Evolutionary conservation across 2,888 invertebrate species (phyloP).

Genomic region (Altica lythri): DNA sequence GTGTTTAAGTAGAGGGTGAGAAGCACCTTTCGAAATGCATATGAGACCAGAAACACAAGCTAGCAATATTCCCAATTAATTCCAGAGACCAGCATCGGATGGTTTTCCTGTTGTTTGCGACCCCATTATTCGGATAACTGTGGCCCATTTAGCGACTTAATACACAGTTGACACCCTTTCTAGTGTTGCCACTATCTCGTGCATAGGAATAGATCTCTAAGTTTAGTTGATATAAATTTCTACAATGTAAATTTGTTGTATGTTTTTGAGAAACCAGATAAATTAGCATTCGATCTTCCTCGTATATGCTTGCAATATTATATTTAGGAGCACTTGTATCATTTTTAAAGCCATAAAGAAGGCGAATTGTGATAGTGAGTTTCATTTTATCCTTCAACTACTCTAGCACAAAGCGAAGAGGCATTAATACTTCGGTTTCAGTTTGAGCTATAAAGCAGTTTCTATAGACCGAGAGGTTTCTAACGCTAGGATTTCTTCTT

Average conservation of each 20-base stretch:
- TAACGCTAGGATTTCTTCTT: constrained; percentile 7
- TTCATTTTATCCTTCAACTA: not conserved
- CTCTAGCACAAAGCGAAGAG: not conserved
- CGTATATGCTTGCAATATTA: too few relatives aligned
- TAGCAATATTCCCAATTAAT: constrained; percentile 18
- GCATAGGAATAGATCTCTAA: constrained; percentile 27
- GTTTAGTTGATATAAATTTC: constrained; percentile 23
- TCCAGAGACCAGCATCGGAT: constrained; percentile 1
- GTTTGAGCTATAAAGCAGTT: constrained; percentile 2
- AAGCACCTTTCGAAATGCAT: not conserved
- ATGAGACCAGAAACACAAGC: not conserved
- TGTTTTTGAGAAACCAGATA: too few relatives aligned
- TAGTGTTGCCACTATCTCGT: constrained; percentile 22
- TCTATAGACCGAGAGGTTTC: constrained; percentile 1
- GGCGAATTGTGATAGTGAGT: not conserved
- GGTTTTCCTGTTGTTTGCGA: constrained; percentile 26
- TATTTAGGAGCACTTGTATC: not conserved
- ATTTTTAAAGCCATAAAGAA: not conserved
- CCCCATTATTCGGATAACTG: constrained; percentile 29
- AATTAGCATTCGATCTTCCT: too few relatives aligned
- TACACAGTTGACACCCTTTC: constrained; percentile 31
- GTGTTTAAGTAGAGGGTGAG: too few relatives aligned
- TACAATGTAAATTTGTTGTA: constrained; percentile 4
- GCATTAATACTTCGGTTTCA: constrained; percentile 5
- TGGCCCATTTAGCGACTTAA: constrained; percentile 32